These are phyloP conservation scores for Hyperoplus immaculatus DNA, from an alignment of 2,797 vertebrate species.

Conservation along the genomic window DNA sequence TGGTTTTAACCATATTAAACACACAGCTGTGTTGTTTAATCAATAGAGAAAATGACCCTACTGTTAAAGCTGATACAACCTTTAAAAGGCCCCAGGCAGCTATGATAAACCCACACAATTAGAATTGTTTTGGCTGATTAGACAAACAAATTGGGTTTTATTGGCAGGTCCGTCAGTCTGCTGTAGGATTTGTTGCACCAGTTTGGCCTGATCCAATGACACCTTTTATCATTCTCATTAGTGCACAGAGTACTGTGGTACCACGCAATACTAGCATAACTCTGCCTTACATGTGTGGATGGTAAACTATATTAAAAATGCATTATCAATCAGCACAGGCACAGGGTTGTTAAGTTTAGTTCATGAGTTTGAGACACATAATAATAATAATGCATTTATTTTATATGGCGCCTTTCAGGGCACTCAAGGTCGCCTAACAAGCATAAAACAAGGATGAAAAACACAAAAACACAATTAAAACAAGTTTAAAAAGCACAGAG, in stretches of 20 bases:
- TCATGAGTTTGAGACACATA: neutral
- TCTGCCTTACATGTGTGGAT: too few species aligned
- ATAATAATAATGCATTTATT: too few species aligned
- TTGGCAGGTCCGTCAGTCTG: neutral
- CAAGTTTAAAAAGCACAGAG: too few species aligned
- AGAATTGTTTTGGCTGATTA: neutral
- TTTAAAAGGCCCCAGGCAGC: neutral
- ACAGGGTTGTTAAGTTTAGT: neutral
- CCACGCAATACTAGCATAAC: neutral
- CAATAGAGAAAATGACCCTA: neutral
- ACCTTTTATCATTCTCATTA: neutral
- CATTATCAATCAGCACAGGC: neutral
- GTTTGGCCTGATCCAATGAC: neutral
- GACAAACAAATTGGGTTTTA: neutral
- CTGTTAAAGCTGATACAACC: neutral
- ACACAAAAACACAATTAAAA: too few species aligned
- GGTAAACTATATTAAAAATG: neutral
- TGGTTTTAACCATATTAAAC: neutral
- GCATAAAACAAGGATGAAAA: too few species aligned
- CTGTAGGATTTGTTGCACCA: neutral
- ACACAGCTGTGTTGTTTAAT: neutral
- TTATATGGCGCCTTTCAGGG: too few species aligned
- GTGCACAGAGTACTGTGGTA: neutral
- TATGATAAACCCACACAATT: slow-evolving; percentile 2
- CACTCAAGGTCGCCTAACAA: too few species aligned